Conservation (phyloP, 1,140 invertebrate genomes). For the Cherax destructor region DNA sequence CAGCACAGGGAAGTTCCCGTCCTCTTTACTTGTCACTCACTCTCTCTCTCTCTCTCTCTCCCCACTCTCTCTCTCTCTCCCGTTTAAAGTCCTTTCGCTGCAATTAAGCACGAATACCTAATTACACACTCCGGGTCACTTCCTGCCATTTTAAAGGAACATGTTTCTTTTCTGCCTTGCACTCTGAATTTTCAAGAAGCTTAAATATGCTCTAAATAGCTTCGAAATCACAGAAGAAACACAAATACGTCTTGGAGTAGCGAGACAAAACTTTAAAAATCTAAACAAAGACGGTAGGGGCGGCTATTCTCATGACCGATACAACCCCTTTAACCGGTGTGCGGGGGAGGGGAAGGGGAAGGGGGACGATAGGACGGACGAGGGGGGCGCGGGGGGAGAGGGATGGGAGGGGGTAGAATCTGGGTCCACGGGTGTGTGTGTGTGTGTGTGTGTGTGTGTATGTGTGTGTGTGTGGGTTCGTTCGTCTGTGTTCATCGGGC, state of each 20-base stretch:
- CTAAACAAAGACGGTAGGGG: conserved; percentile 62
- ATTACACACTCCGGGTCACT: conserved; percentile 36
- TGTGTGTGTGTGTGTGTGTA: conserved; percentile 48
- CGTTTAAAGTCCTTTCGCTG: conserved; percentile 18
- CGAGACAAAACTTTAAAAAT: conserved; percentile 48
- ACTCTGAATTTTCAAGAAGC: background rate
- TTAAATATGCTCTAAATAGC: background rate
- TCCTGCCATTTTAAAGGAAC: background rate
- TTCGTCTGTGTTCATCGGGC: conserved; percentile 64
- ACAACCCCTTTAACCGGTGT: conserved; percentile 67
- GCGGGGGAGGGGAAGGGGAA: conserved; percentile 26
- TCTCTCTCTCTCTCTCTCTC: no score
- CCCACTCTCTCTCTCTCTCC: conserved; percentile 4
- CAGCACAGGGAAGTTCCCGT: conserved; percentile 16
- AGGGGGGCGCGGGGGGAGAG: conserved; percentile 18
- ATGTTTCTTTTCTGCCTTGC: background rate
- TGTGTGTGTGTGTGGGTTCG: conserved; percentile 41
- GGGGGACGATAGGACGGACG: background rate
- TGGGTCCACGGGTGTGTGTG: conserved; percentile 14
- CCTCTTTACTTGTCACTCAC: conserved; percentile 1
- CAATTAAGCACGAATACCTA: conserved; percentile 60
- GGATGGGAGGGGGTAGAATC: conserved; percentile 58
- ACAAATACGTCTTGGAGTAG: conserved; percentile 31
- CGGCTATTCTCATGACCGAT: conserved; percentile 67
- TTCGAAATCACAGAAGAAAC: conserved; percentile 10